Base-by-base conservation (phyloP, 2,113 vertebrate species). In the Eolophus roseicapilla region DNA sequence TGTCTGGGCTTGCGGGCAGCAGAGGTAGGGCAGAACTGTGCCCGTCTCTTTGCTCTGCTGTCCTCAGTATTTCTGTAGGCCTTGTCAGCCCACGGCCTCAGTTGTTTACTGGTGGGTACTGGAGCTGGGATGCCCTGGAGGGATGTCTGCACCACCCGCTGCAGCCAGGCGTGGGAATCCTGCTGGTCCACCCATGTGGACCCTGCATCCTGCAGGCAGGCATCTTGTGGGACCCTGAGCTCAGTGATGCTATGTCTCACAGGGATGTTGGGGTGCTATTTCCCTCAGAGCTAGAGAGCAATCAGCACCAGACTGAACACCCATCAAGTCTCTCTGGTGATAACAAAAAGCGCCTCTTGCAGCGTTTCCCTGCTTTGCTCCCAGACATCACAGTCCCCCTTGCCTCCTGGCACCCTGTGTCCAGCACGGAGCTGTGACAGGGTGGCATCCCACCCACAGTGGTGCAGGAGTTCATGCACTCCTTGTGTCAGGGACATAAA, bases 391-490 rank as follows among this genome's bases (percentile, higher is more conserved):
- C 9, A 85, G 55, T 27, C 89, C 65, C 60, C 25, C 62, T 21
- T 8, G 6, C 60, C 73, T 76, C 29, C 60, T 63, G 81, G 73
- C 73, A 35, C 11, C 28, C 68, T 0, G 0, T 39, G 85, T 29
- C 59, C 75, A 17, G 43, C 52, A 29, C 1, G 0, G 14, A 60
- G 53, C 68, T 37, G 85, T 19, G 88, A 4, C 43, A 46, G 76
- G 60, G 18, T n/a, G 60, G n/a, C 69, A 64, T 88, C 73, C 71
- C 76, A 80, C 49, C 64, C 83, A 31, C 71, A 28, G 70, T 0
- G 0, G 11, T 8, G 76, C 41, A 35, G 49, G 4, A 24, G 3
- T 9, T 11, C 71, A 57, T 0, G 0, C 33, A 11, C 17, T 31
- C 62, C 55, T 57, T 10, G 39, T 15, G 49, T 21, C 47, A 69